Conservation (phyloP, 2,113 vertebrate genomes). For the Arenaria interpres region DNA sequence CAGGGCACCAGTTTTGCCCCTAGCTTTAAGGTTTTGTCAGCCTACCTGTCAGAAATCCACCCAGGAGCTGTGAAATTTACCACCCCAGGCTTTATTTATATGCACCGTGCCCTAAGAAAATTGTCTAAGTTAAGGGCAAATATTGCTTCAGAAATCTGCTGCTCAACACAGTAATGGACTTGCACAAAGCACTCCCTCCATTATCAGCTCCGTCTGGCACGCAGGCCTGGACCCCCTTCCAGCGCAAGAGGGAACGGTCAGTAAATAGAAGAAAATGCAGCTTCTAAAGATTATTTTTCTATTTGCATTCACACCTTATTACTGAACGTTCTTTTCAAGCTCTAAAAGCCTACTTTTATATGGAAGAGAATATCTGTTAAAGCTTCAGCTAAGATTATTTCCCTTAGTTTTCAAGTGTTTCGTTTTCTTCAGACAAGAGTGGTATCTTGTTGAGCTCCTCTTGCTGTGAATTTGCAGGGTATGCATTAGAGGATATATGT, state of each 20-base stretch:
- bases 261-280: not conserved
- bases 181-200: not conserved
- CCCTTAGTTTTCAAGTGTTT: not conserved
- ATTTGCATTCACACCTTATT: not conserved
- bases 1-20: not conserved
- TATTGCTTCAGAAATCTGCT: not conserved
- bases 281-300: not conserved
- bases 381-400: not conserved
- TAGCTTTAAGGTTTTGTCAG: not conserved
- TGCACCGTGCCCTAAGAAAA: not conserved
- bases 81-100: not conserved
- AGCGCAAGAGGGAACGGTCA: not conserved
- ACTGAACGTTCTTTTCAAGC: not conserved
- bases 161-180: not conserved
- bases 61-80: not conserved
- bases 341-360: not conserved
- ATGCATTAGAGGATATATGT: not conserved
- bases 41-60: not conserved
- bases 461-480: not conserved
- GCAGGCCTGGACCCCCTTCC: not conserved
- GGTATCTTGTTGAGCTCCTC: not conserved
- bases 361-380: not conserved
- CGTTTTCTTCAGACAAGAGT: not conserved
- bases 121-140: not conserved
- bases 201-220: not conserved